Evolutionary conservation across 1,140 invertebrate species (phyloP).

Genomic region (Diorhabda sublineata): DNA sequence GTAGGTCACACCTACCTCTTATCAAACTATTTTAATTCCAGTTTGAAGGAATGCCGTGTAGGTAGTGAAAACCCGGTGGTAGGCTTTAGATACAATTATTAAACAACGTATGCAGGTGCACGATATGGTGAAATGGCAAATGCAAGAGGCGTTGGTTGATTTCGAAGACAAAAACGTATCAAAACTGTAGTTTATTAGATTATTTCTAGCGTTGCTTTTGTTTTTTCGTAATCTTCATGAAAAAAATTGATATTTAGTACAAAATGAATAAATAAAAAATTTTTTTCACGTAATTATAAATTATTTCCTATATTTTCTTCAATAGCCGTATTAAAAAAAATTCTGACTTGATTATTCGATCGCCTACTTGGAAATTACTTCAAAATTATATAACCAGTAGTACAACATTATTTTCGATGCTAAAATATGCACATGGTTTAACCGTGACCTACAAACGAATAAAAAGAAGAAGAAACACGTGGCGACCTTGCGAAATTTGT

Average conservation of each 20-base stretch:
- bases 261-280: no score
- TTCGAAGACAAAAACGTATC: background rate
- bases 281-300: no score
- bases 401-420: background rate
- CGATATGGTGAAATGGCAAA: conserved; percentile 6
- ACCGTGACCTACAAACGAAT: background rate
- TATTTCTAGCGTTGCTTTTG: background rate
- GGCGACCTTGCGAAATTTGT: background rate
- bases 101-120: background rate
- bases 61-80: background rate
- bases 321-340: no score
- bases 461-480: conserved; percentile 4
- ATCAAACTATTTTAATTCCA: no score
- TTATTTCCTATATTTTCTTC: no score
- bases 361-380: background rate
- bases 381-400: conserved; percentile 1
- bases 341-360: no score
- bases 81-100: background rate
- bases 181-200: background rate
- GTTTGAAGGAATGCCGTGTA: background rate
- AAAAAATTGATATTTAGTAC: no score
- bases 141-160: conserved; percentile 6
- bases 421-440: background rate
- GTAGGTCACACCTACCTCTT: no score
- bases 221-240: no score